phyloP scores from a whole-genome alignment of 2,888 invertebrate species.

The Orchestes rusci region DNA sequence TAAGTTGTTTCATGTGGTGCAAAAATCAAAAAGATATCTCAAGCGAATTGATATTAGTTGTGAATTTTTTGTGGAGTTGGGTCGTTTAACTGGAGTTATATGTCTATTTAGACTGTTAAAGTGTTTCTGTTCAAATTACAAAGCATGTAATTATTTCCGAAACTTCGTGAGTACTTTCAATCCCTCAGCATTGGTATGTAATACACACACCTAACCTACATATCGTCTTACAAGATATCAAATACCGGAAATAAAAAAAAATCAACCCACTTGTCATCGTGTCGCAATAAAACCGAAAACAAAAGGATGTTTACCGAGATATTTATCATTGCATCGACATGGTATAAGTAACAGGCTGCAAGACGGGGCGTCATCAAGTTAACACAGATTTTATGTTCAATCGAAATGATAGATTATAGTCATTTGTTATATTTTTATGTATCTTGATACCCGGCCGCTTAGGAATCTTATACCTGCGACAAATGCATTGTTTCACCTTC shows the following conservation, averaged over 20 bases:
- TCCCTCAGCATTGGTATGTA: no score
- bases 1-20: no score
- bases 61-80: no score
- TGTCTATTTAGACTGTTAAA: no score
- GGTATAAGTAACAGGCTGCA: constrained; percentile 20
- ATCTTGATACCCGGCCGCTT: constrained; percentile 16
- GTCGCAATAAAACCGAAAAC: constrained; percentile 19
- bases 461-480: constrained; percentile 21
- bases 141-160: no score
- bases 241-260: constrained; percentile 18
- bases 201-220: no score
- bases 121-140: no score
- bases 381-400: constrained; percentile 25
- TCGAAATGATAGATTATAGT: constrained; percentile 24
- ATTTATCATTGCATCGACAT: constrained; percentile 23
- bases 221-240: no score
- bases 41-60: no score
- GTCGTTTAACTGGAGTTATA: no score
- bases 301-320: constrained; percentile 24
- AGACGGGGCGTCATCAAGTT: constrained; percentile 25
- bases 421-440: constrained; percentile 24
- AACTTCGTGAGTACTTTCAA: no score
- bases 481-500: constrained; percentile 21
- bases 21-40: no score
- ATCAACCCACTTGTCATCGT: constrained; percentile 13